A percentile compares a stretch with the other conserved stretches of the same genome.
These are phyloP conservation scores for Epizoanthus rinbou DNA, from an alignment of 92 coral and sea anemone species.

Conservation along the genomic window DNA sequence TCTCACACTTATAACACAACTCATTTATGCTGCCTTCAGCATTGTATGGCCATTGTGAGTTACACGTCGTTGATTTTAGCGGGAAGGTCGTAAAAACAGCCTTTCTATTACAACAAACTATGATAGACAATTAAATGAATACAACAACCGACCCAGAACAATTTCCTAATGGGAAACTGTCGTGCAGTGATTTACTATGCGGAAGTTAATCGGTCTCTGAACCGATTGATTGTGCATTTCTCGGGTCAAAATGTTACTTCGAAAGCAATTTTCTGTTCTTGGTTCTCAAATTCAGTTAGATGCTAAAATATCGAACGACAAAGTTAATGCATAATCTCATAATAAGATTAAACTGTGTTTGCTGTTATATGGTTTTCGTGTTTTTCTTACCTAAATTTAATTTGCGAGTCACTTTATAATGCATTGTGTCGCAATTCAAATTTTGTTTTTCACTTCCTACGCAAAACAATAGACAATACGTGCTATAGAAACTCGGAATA, in stretches of 20 bases:
- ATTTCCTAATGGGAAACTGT: background rate
- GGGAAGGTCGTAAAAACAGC: conserved; percentile 17
- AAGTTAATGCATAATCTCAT: background rate
- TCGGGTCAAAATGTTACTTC: background rate
- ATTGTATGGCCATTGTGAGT: no score
- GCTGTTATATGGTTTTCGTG: no score
- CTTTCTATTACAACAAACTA: background rate
- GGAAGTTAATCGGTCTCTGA: background rate
- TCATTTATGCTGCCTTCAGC: no score
- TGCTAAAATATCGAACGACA: background rate
- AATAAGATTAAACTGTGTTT: background rate
- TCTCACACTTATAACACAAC: no score
- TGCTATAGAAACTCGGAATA: no score
- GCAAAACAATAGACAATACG: no score
- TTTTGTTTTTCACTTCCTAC: no score
- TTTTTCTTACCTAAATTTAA: no score
- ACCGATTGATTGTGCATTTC: background rate
- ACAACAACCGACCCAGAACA: background rate
- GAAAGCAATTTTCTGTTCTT: no score
- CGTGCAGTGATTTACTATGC: background rate
- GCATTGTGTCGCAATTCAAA: no score
- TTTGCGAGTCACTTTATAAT: no score
- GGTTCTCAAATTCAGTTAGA: no score
- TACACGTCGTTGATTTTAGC: background rate
- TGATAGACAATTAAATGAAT: background rate